A percentile compares a stretch with the other conserved stretches of the same genome.
Conservation (phyloP, 2,888 invertebrate species). For the Stenodera caucasica region DNA sequence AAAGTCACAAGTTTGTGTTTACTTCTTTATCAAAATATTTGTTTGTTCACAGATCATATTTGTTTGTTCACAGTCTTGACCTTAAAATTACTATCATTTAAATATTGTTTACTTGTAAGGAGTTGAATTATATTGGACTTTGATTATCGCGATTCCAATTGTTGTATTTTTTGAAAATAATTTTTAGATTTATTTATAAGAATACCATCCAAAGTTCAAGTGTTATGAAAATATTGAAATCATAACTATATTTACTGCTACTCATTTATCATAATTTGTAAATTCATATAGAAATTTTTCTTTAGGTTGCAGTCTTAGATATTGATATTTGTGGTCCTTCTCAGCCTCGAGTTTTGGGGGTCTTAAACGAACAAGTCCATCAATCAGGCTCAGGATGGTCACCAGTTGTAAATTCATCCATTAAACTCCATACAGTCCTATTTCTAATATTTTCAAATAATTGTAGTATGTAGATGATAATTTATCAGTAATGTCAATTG, state of each 20-base stretch:
- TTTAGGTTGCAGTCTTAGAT: conserved; percentile 88
- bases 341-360: conserved; percentile 91
- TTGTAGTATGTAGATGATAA: conserved; percentile 88
- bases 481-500: conserved; percentile 95
- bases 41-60: neutral
- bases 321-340: conserved; percentile 99
- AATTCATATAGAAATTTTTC: conserved; percentile 27
- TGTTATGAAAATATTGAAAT: neutral
- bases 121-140: neutral
- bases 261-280: conserved; percentile 9
- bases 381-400: conserved; percentile 97
- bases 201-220: neutral
- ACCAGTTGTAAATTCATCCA: conserved; percentile 73
- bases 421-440: neutral
- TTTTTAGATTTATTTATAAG: neutral
- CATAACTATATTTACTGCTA: neutral
- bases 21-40: neutral
- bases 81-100: neutral
- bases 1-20: too few relatives aligned
- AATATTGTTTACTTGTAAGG: neutral
- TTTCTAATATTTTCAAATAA: conserved; percentile 7
- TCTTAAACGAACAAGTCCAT: conserved; percentile 90
- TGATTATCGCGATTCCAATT: neutral
- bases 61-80: neutral
- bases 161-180: neutral